phyloP scores from a whole-genome alignment of 2,888 invertebrate species.

The Linnaemya vulpina region DNA sequence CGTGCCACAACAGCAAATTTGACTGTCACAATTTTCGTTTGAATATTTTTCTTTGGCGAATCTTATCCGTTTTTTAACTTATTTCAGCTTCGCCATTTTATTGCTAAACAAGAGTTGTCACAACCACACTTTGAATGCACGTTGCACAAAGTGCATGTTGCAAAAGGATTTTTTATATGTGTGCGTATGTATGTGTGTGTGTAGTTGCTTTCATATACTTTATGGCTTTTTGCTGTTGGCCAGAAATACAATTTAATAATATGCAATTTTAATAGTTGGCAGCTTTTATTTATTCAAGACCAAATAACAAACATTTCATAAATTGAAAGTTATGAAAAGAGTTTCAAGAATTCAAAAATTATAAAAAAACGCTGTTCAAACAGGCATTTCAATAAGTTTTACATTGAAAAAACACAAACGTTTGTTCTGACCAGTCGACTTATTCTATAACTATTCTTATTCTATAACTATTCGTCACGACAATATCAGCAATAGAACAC shows the following conservation, averaged over 20 bases:
- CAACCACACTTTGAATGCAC: conserved; percentile 23
- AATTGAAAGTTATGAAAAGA: not conserved
- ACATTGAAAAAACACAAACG: not conserved
- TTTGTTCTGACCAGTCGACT: too few relatives aligned
- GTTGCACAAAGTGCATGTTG: conserved; percentile 4
- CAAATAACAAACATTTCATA: not conserved
- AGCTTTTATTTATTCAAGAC: not conserved
- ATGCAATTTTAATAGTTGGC: not conserved
- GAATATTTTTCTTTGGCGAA: not conserved
- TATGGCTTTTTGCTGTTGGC: conserved; percentile 15
- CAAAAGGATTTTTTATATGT: not conserved
- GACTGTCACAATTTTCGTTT: conserved; percentile 2
- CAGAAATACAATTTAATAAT: not conserved
- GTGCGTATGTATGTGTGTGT: too few relatives aligned
- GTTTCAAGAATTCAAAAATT: not conserved
- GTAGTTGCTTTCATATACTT: not conserved
- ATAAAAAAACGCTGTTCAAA: not conserved
- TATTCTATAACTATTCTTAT: too few relatives aligned
- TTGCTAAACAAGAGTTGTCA: conserved; percentile 9
- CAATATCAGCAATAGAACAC: too few relatives aligned
- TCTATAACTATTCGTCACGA: too few relatives aligned
- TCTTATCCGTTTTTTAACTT: not conserved
- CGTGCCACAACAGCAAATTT: conserved; percentile 10
- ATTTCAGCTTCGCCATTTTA: conserved; percentile 14
- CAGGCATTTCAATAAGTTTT: not conserved